A percentile compares a stretch with the other conserved stretches of the same genome.
phyloP scores from a whole-genome alignment of 2,888 invertebrate species.

The Amphipoea lucens region DNA sequence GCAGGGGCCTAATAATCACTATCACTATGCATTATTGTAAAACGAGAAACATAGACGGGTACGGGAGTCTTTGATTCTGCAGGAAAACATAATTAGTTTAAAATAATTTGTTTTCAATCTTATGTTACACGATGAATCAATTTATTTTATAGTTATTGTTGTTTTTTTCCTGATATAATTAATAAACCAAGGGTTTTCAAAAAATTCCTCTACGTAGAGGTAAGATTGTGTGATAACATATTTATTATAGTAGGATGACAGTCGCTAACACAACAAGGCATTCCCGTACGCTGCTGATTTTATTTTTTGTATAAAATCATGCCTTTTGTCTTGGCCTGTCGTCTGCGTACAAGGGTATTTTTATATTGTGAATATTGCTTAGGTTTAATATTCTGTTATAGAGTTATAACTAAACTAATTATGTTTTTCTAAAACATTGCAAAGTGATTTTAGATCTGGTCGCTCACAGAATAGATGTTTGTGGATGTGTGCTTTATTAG shows the following conservation, averaged over 20 bases:
- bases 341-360: conserved; percentile 87
- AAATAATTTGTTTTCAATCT: conserved; percentile 69
- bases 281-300: conserved; percentile 89
- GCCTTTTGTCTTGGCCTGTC: conserved; percentile 90
- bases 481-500: conserved; percentile 67
- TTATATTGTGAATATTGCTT: conserved; percentile 84
- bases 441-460: conserved; percentile 84
- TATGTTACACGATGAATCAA: conserved; percentile 66
- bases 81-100: conserved; percentile 88
- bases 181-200: conserved; percentile 69
- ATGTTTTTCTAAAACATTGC: conserved; percentile 86
- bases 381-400: conserved; percentile 82
- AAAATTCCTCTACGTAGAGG: conserved; percentile 77
- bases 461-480: conserved; percentile 83
- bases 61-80: conserved; percentile 89
- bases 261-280: conserved; percentile 89
- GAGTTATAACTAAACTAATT: conserved; percentile 83
- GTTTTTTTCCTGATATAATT: conserved; percentile 61
- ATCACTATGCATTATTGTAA: conserved; percentile 71
- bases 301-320: conserved; percentile 90
- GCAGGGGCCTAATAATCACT: conserved; percentile 78
- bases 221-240: conserved; percentile 86
- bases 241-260: conserved; percentile 88
- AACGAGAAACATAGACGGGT: conserved; percentile 86
- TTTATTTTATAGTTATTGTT: conserved; percentile 69